Percentiles rank a stretch among this genome's conserved stretches.
Evolutionary conservation across 92 coral and sea anemone species (phyloP).

Genomic region (Epizoanthus stellaris): DNA sequence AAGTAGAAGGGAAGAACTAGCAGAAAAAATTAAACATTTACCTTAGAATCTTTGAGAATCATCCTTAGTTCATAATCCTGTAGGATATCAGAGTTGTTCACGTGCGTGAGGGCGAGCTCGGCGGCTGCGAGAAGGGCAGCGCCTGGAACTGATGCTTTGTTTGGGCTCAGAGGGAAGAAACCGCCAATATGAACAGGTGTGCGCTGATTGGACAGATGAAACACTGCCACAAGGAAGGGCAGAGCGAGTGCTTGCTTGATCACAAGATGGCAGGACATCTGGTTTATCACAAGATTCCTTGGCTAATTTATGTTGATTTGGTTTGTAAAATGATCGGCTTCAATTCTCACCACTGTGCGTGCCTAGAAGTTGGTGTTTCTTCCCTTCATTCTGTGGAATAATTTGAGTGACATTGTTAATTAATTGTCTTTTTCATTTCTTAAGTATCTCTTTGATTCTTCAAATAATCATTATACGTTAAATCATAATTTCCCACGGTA

Average conservation of each 20-base stretch:
- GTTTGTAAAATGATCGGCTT: no score
- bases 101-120: conserved; percentile 87
- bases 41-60: conserved; percentile 88
- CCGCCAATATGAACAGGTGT: conserved; percentile 82
- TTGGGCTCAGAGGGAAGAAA: conserved; percentile 91
- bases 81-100: conserved; percentile 76
- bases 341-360: no score
- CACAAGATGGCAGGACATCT: conserved; percentile 8
- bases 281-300: background rate
- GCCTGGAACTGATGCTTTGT: conserved; percentile 96
- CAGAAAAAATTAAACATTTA: conserved; percentile 10
- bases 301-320: no score
- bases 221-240: background rate
- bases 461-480: no score
- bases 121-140: conserved; percentile 78
- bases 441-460: no score
- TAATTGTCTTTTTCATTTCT: no score
- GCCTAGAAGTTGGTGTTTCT: no score
- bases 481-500: no score
- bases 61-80: conserved; percentile 73
- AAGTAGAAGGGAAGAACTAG: background rate
- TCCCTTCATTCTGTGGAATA: no score
- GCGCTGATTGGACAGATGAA: conserved; percentile 26
- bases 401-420: no score
- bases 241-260: conserved; percentile 10